Base-by-base conservation (phyloP, 2,113 vertebrate genomes). In the Dendrocopos noguchii region DNA sequence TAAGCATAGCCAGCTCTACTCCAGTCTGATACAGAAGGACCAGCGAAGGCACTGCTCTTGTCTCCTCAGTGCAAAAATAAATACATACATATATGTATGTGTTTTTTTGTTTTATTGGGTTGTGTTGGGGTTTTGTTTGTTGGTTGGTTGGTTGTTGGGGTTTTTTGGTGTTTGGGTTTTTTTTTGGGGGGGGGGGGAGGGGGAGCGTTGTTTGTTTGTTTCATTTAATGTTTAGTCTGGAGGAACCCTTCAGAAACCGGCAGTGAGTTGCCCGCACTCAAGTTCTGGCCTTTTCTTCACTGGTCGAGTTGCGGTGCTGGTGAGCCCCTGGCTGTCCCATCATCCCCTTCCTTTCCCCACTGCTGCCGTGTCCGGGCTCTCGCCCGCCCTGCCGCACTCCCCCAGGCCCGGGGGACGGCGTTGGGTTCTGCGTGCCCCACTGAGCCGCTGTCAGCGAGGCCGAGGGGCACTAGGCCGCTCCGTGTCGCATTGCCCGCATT, bases 391-490 rank as follows among this genome's bases (percentile, higher is more conserved):
- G 16, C 25, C 7, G 9, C 28, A 7, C 44, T 36, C 9, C 65
- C 25, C 3, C 50, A 12, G n/a, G 12, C 18, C 27, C 61, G 10
- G 55, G 55, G 24, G 68, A 31, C n/a, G 27, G 59, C 12, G 5
- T 12, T 14, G 67, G 57, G 80, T 57, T 59, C 71, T 80, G 67
- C 17, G 63, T 8, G 9, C 21, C 47, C 67, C 84, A 11, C 8
- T 12, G 0, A 52, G 39, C 61, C 10, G 4, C 84, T 33, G 60
- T 7, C 18, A 15, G 39, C 2, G 34, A 42, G 60, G 7, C 56
- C 15, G 31, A 66, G 55, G 27, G 0, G 5, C 8, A 14, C 88
- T 93, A 95, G 95, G 95, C 95, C 95, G 50, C 89, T 88, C 47
- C 21, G 31, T 19, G 6, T 20, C 31, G 15, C 63, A 76, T 8